phyloP scores from a whole-genome alignment of 1,140 invertebrate genomes.

The Drosophila saltans region DNA sequence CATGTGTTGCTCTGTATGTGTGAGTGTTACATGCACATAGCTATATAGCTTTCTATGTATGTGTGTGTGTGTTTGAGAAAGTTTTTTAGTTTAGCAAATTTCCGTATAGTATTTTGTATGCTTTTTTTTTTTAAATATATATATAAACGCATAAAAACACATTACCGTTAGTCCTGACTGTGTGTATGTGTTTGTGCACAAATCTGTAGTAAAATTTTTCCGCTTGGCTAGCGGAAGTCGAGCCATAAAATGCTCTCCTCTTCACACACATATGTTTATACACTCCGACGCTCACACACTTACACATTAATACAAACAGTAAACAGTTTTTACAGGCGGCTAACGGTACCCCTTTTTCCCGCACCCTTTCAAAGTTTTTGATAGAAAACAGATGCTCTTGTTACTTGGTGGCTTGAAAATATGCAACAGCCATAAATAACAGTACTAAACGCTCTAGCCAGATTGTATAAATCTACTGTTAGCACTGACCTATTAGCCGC shows the following conservation, averaged over 20 bases:
- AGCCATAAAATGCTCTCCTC: conserved; percentile 65
- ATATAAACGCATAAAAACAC: conserved; percentile 52
- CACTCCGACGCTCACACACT: conserved; percentile 26
- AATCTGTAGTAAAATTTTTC: conserved; percentile 65
- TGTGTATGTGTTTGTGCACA: conserved; percentile 18
- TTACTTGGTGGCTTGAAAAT: conserved; percentile 35
- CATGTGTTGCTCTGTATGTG: conserved; percentile 26
- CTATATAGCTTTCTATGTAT: not conserved
- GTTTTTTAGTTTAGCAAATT: conserved; percentile 27
- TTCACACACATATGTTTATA: conserved; percentile 9
- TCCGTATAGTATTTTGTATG: conserved; percentile 30
- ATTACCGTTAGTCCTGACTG: conserved; percentile 22
- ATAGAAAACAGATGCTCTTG: conserved; percentile 62
- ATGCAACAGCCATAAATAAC: conserved; percentile 79
- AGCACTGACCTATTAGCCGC: conserved; percentile 68
- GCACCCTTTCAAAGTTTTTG: conserved; percentile 43
- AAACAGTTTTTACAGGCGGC: conserved; percentile 25
- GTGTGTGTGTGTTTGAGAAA: conserved; percentile 7
- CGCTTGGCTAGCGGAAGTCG: conserved; percentile 72
- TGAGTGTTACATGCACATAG: not conserved
- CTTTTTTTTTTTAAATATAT: conserved; percentile 35
- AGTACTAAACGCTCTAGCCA: conserved; percentile 67
- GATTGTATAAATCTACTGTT: conserved; percentile 63
- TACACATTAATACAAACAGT: not conserved
- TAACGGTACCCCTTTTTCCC: conserved; percentile 27